Percentiles rank a stretch among this genome's conserved stretches.
These are phyloP conservation scores for Crambe crambe DNA, from an alignment of 37 sponge, comb jelly and placozoan genomes.

Conservation along the genomic window DNA sequence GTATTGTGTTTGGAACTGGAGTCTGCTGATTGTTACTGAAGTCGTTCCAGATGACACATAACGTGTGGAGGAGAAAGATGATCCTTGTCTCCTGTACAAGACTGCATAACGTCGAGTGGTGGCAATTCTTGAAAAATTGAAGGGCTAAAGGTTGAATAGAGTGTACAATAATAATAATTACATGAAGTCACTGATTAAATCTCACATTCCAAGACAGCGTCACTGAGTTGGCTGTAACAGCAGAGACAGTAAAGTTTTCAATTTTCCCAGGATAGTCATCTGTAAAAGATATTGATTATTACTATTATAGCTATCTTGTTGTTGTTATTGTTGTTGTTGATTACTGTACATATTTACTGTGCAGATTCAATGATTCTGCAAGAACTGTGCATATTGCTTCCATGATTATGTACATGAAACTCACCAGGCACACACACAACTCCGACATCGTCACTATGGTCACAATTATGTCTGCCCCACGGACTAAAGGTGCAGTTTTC, in stretches of 20 bases:
- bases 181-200: too few relatives aligned
- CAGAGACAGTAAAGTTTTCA: neutral
- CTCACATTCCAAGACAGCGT: neutral
- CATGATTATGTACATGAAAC: too few relatives aligned
- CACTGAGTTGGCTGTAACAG: neutral
- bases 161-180: too few relatives aligned
- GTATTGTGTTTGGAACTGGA: neutral
- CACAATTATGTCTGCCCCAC: constrained; percentile 41
- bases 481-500: constrained; percentile 24
- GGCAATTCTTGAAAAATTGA: neutral
- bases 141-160: neutral
- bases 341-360: too few relatives aligned
- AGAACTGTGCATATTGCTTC: neutral
- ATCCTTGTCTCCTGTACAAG: neutral
- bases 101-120: neutral
- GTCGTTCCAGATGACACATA: too few relatives aligned
- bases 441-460: constrained; percentile 38
- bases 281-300: neutral
- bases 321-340: too few relatives aligned
- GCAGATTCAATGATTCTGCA: neutral
- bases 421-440: constrained; percentile 39
- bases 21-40: neutral
- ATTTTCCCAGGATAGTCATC: neutral
- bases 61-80: neutral
- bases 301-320: too few relatives aligned